A percentile compares a stretch with the other conserved stretches of the same genome.
Conservation (phyloP, 2,797 vertebrate species). For the Anguilla pacifica region DNA sequence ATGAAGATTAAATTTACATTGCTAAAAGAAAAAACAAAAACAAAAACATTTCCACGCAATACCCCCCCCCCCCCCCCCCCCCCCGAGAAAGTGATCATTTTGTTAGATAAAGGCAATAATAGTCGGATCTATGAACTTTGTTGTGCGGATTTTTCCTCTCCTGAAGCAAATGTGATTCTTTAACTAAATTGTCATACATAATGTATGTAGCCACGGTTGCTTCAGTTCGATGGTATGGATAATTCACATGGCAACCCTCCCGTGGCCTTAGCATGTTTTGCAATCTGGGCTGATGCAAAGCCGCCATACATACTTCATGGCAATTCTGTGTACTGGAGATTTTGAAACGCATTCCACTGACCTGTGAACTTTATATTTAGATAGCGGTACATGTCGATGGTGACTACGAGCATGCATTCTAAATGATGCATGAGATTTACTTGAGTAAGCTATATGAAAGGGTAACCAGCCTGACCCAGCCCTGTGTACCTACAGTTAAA, state of each 20-base stretch:
- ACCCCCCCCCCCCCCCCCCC: no score
- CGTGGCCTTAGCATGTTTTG: neutral
- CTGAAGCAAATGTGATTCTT: neutral
- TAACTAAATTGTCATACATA: neutral
- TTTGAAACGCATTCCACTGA: neutral
- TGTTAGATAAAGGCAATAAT: neutral
- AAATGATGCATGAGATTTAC: neutral
- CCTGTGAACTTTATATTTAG: constrained; percentile 11
- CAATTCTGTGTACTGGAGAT: neutral
- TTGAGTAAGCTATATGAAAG: neutral
- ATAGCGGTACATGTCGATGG: neutral
- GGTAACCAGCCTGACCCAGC: neutral
- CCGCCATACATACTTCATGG: neutral
- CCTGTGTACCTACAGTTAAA: neutral
- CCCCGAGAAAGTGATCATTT: neutral
- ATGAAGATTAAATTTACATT: neutral
- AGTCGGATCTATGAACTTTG: neutral
- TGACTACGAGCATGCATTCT: neutral
- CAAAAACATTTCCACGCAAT: neutral
- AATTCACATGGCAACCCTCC: neutral
- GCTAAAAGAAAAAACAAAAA: no score
- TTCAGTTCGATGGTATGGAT: neutral
- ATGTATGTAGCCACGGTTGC: neutral
- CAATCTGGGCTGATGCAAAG: neutral
- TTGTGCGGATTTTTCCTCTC: neutral